Evolutionary conservation across 2,888 invertebrate genomes (phyloP).

Genomic region (Microchrysa polita): DNA sequence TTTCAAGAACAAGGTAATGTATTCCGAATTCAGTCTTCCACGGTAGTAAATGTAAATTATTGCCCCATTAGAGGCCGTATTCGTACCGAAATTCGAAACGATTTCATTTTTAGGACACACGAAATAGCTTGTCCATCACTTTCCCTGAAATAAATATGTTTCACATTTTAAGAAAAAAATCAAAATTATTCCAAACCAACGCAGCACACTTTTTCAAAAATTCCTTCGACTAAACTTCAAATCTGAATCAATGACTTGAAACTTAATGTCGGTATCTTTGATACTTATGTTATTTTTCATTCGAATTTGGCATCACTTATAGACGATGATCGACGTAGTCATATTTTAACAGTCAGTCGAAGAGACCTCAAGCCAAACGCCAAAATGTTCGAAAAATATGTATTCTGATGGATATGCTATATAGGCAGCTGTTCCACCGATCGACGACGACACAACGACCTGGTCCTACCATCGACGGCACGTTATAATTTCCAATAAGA

Average conservation of each 20-base stretch:
- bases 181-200: not conserved
- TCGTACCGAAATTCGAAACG: too few species aligned
- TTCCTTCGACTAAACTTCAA: not conserved
- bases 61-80: too few species aligned
- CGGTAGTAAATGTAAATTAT: too few species aligned
- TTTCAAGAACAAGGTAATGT: too few species aligned
- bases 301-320: not conserved
- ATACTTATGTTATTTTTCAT: not conserved
- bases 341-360: not conserved
- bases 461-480: not conserved
- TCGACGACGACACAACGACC: too few species aligned
- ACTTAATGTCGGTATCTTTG: conserved; percentile 10
- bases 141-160: conserved; percentile 11
- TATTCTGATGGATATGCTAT: conserved; percentile 11
- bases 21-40: too few species aligned
- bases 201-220: not conserved
- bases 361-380: conserved; percentile 36
- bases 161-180: conserved; percentile 4
- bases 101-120: too few species aligned
- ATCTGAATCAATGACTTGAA: not conserved
- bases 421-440: not conserved
- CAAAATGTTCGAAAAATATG: conserved; percentile 7
- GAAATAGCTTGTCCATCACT: too few species aligned
- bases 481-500: conserved; percentile 14
- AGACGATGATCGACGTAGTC: conserved; percentile 6